These are phyloP conservation scores for Dysmachus trigonus DNA, from an alignment of 2,888 invertebrate genomes.

Conservation along the genomic window DNA sequence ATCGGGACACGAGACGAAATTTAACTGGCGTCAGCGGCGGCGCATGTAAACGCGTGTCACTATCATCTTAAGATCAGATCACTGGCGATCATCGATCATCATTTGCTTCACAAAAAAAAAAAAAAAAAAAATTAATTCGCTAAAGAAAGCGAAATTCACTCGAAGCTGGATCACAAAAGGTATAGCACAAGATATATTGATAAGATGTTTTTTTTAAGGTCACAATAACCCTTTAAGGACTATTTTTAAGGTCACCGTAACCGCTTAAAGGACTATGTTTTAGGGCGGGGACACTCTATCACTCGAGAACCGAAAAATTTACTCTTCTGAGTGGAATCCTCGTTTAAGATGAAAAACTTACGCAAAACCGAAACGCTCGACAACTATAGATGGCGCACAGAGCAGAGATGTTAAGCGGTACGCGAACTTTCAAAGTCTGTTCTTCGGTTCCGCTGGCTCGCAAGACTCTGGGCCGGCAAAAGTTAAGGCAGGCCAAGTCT, in stretches of 20 bases:
- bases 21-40: slow-evolving; percentile 6
- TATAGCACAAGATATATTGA: background rate
- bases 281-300: background rate
- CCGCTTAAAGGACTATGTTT: background rate
- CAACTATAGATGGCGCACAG: background rate
- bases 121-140: background rate
- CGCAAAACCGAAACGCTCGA: slow-evolving; percentile 14
- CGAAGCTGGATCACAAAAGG: background rate
- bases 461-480: slow-evolving; percentile 36
- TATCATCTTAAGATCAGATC: slow-evolving; percentile 4
- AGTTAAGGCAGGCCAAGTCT: slow-evolving; percentile 41
- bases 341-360: background rate
- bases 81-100: slow-evolving; percentile 13
- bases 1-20: background rate
- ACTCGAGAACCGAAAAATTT: background rate
- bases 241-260: background rate
- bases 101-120: slow-evolving; percentile 10
- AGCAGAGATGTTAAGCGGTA: slow-evolving; percentile 2
- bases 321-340: background rate
- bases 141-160: background rate
- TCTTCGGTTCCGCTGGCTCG: slow-evolving; percentile 34
- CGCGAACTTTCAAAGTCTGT: slow-evolving; percentile 28
- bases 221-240: background rate
- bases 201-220: background rate
- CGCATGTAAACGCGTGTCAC: slow-evolving; percentile 27